Evolutionary conservation across 2,797 vertebrate species (phyloP), one percentile per base, ranked within the genome.

Genomic region (Anguilla obscura): DNA sequence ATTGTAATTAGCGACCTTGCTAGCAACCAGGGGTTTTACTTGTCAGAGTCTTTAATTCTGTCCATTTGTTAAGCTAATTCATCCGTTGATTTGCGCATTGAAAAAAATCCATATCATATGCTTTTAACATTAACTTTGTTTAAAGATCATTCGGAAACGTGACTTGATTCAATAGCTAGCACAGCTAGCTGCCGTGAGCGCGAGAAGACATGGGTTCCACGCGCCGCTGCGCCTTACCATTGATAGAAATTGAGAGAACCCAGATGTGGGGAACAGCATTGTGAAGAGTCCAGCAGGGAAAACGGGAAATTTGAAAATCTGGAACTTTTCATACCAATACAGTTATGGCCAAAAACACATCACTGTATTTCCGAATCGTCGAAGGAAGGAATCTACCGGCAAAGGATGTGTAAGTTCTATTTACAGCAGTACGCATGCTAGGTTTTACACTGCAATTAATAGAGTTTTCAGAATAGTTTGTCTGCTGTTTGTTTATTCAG

Each of bases 331-430:
- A 86, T 86, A 89, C 18, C 45, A 33, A 52, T 66, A 87, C 84
- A 87, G 94, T 60, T 89, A 98, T 98, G 97, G 96, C 97, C 93
- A 97, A 90, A 95, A 97, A 97, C 90, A 97, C 97, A 74, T 96
- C 96, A 88, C 94, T 98, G 85, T 96, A 97, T 93, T 97, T 98
- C 91, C 96, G 97, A 36, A 97, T 98, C 93, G 97, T 98, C 92
- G 97, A 98, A 92, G 97, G 97, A 87, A 96, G 96, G 92, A 96
- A 96, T 91, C 97, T 98, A 91, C 97, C 97, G 4, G 97, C 97
- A 90, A 98, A 98, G 95, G 97, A 98, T 91, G 97, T 98, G 97
- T 98, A 93, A 98, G 97, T 96, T 92, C 89, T 74, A 63, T 50
- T 14, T 7, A 56, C 8, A 50, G 8, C 36, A 79, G 40, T 21